Conservation (phyloP, 2,888 invertebrate genomes). For the Drosophila lutescens region DNA sequence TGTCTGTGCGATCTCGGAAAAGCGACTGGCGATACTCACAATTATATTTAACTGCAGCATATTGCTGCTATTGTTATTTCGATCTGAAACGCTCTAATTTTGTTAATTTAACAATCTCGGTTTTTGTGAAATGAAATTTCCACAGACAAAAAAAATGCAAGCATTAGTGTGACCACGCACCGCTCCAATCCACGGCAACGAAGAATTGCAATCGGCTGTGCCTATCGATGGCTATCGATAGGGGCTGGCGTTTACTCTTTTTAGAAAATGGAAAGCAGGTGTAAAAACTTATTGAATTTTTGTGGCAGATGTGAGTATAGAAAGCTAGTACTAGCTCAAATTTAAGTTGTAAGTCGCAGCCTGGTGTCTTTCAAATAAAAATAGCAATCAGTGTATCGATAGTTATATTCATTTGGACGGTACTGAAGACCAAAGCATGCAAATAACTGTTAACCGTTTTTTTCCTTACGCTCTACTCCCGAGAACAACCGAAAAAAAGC, state of each 20-base stretch:
- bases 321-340: background rate
- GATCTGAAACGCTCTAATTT: slow-evolving; percentile 58
- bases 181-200: background rate
- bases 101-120: slow-evolving; percentile 50
- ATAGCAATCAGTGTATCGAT: background rate
- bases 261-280: background rate
- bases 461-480: too few relatives aligned
- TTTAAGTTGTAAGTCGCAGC: background rate
- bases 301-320: background rate
- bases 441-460: too few relatives aligned
- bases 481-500: too few relatives aligned
- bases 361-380: background rate
- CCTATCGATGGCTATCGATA: slow-evolving; percentile 3
- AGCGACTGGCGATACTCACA: slow-evolving; percentile 29
- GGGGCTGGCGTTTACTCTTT: background rate
- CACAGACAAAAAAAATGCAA: slow-evolving; percentile 40
- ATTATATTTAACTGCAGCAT: slow-evolving; percentile 41
- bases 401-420: background rate
- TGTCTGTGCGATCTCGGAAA: slow-evolving; percentile 32
- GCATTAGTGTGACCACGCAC: slow-evolving; percentile 3
- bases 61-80: slow-evolving; percentile 38
- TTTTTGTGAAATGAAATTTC: slow-evolving; percentile 54
- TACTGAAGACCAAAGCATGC: too few relatives aligned
- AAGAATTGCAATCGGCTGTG: background rate
- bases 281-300: background rate